Percentiles rank a stretch among this genome's conserved stretches.
phyloP scores from a whole-genome alignment of 2,797 vertebrate species.

The Yasuhikotakia modesta region DNA sequence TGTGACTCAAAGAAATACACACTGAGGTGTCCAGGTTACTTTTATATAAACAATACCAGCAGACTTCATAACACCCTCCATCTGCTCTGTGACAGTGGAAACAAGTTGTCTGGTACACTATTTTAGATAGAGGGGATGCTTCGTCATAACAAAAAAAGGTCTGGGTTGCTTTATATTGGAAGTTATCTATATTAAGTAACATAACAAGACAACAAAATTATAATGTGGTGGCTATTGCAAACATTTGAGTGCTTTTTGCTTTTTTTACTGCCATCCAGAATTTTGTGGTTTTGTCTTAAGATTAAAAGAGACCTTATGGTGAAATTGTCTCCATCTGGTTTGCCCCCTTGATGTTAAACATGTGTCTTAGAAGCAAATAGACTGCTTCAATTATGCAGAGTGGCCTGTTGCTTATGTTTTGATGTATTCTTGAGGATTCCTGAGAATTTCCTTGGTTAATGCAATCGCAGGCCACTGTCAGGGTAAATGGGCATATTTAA shows the following conservation, averaged over 20 bases:
- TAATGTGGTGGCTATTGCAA: constrained; percentile 67
- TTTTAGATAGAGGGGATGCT: constrained; percentile 70
- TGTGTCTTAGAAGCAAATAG: constrained; percentile 36
- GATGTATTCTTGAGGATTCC: not conserved
- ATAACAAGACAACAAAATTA: constrained; percentile 82
- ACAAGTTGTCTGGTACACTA: constrained; percentile 48
- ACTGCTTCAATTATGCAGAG: constrained; percentile 18
- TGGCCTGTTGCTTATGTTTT: constrained; percentile 6
- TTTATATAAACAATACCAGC: constrained; percentile 74
- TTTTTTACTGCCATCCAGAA: constrained; percentile 60
- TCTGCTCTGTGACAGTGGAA: constrained; percentile 68
- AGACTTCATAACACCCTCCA: constrained; percentile 74
- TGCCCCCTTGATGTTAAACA: constrained; percentile 53
- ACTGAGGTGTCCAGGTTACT: constrained; percentile 47
- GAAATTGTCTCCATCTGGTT: constrained; percentile 67
- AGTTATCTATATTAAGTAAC: constrained; percentile 82
- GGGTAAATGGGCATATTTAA: constrained; percentile 52
- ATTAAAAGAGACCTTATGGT: constrained; percentile 60
- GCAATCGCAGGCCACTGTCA: constrained; percentile 44
- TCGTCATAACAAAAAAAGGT: constrained; percentile 80
- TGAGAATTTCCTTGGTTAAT: constrained; percentile 24
- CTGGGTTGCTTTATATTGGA: constrained; percentile 82
- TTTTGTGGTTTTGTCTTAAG: constrained; percentile 61
- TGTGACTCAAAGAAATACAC: constrained; percentile 10
- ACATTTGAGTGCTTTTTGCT: constrained; percentile 55